These are phyloP conservation scores for Poeciliopsis prolifica DNA, from an alignment of 2,113 vertebrate species.

Conservation along the genomic window DNA sequence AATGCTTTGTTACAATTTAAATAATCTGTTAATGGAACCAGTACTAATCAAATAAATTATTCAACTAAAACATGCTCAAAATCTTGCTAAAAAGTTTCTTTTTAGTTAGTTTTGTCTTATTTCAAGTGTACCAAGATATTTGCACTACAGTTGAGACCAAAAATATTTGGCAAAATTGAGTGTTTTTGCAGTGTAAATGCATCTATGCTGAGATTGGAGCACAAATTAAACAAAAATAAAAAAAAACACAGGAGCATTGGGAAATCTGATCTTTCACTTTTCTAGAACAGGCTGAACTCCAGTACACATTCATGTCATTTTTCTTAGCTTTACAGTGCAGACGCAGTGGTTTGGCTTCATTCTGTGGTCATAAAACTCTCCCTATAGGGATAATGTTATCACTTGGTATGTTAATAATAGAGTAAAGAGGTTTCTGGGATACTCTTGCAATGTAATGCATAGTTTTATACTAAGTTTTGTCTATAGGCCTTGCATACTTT, in stretches of 20 bases:
- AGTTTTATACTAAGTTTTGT: neutral
- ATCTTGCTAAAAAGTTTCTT: no score
- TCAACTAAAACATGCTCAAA: no score
- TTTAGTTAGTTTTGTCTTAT: no score
- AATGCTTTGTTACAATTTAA: no score
- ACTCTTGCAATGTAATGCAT: neutral
- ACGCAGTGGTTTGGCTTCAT: constrained; percentile 7
- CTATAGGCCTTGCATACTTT: neutral
- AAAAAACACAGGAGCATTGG: neutral
- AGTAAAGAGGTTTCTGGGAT: neutral
- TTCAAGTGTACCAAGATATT: no score
- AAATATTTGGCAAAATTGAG: no score
- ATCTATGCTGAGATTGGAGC: neutral
- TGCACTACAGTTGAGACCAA: no score
- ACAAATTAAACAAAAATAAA: neutral
- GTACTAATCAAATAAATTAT: no score
- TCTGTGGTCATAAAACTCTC: neutral
- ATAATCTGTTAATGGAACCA: no score
- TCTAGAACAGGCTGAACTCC: neutral
- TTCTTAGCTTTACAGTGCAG: neutral
- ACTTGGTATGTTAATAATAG: constrained; percentile 1
- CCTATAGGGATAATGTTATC: neutral
- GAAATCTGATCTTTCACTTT: neutral
- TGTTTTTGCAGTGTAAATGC: neutral
- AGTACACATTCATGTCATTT: constrained; percentile 1